Conservation (phyloP, 2,113 vertebrate genomes). For the Passer domesticus region DNA sequence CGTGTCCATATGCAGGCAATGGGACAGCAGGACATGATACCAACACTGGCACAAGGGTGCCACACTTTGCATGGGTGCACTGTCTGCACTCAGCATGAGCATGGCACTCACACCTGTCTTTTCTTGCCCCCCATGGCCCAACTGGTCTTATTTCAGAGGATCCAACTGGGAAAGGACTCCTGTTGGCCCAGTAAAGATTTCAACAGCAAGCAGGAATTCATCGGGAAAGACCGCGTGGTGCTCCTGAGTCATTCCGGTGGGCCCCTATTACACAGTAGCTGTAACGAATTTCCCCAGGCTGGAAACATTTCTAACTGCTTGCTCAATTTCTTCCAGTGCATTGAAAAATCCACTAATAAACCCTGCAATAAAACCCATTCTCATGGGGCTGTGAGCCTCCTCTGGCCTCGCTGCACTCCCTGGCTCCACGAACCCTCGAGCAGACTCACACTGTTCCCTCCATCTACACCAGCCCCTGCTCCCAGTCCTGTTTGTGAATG, state of each 20-base stretch:
- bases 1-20: fast-evolving
- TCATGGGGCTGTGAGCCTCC: neutral
- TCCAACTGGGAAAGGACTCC: neutral
- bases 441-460: neutral
- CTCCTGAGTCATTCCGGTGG: constrained; percentile 19
- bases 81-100: fast-evolving
- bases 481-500: neutral
- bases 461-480: neutral
- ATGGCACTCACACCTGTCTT: fast-evolving
- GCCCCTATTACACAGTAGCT: constrained; percentile 11
- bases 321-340: constrained; percentile 44
- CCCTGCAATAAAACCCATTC: neutral
- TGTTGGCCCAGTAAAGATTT: neutral
- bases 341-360: constrained; percentile 21
- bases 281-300: constrained; percentile 24
- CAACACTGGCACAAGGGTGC: neutral
- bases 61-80: neutral
- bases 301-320: constrained; percentile 36
- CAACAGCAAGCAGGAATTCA: constrained; percentile 14
- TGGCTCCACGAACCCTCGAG: fast-evolving
- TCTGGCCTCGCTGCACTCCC: neutral
- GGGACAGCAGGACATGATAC: neutral
- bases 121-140: neutral
- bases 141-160: neutral
- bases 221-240: neutral